Base-by-base conservation (phyloP, 2,113 vertebrate species). In the Catharus fuscescens region DNA sequence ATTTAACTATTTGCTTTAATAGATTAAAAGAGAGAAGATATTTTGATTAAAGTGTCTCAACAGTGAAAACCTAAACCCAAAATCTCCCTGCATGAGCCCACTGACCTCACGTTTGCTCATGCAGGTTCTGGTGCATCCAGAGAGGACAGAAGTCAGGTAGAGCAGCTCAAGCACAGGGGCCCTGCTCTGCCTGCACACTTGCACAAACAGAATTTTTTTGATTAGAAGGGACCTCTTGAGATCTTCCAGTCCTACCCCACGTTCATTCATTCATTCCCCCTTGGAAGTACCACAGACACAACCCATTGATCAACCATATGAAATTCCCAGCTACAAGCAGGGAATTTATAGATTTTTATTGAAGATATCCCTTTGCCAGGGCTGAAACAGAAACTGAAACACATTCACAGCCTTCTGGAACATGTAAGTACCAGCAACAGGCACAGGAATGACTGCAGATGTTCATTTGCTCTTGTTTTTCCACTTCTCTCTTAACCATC, bases 41-140 rank as follows among this genome's bases (percentile, higher is more conserved):
- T 53, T 84, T 56, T 48, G 32, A 66, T 62, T 76, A 54, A 65
- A 91, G 42, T 14, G 85, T 36, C 45, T 47, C 45, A 48, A 6
- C 31, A 79, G 28, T 34, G 65, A 53, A 59, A 44, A 9, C 16
- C 12, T 38, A 59, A 61, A 85, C 26, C 36, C 40, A 57, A 81
- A 72, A 53, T 21, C 21, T 65, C 44, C 57, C 67, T 80, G 48
- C 14, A 23, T 1, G n/a, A 81, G 28, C 25, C 34, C 60, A 38
- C 19, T 36, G 53, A 48, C 25, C 24, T 53, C 52, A 56, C 0
- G 0, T 29, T 34, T 38, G 34, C 5, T 0, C 14, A 1, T 2
- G 4, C 8, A 53, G 12, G 44, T 78, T 83, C 52, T 6, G 8
- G 29, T 20, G 28, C 9, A 20, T 40, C 24, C 40, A 26, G 42